These are phyloP conservation scores for Ceratotherium simum DNA, from an alignment of 2,113 vertebrate genomes.

Conservation along the genomic window DNA sequence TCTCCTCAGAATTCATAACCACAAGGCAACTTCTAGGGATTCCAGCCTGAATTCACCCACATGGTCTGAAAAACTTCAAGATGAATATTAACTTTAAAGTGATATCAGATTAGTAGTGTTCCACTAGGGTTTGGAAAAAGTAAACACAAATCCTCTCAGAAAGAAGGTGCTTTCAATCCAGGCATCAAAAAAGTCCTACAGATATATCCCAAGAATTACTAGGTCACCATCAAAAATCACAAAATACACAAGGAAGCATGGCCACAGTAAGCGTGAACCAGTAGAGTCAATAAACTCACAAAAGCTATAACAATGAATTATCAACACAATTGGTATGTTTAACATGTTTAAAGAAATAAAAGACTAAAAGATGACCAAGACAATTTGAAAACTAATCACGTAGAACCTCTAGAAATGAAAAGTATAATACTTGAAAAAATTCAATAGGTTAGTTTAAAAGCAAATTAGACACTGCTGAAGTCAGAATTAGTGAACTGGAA, in stretches of 20 bases:
- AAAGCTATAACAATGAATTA: conserved; percentile 16
- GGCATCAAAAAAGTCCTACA: not conserved
- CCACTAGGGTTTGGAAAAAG: not conserved
- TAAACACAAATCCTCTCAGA: conserved; percentile 11
- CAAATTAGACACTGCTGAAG: conserved; percentile 46
- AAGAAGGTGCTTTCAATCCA: not conserved
- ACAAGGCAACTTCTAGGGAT: not conserved
- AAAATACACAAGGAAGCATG: conserved; percentile 18
- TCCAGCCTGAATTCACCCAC: conserved; percentile 3
- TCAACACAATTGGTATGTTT: not conserved
- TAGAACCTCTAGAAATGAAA: conserved; percentile 17
- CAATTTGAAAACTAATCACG: conserved; percentile 32
- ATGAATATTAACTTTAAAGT: conserved; percentile 50
- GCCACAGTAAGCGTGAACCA: not conserved
- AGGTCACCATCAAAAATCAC: conserved; percentile 5
- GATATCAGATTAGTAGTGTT: not conserved
- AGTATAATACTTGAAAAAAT: not conserved
- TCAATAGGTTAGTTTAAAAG: conserved; percentile 34
- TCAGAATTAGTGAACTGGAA: conserved; percentile 43
- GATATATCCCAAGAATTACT: conserved; percentile 40
- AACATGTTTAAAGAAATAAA: conserved; percentile 48
- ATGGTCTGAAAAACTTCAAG: conserved; percentile 32
- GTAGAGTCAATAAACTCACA: conserved; percentile 12
- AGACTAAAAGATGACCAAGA: not conserved
- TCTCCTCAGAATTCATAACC: conserved; percentile 36